Evolutionary conservation across 64 coral and sea anemone species (phyloP), one percentile per base, ranked within the genome.

Genomic region (Stylophora pistillata): DNA sequence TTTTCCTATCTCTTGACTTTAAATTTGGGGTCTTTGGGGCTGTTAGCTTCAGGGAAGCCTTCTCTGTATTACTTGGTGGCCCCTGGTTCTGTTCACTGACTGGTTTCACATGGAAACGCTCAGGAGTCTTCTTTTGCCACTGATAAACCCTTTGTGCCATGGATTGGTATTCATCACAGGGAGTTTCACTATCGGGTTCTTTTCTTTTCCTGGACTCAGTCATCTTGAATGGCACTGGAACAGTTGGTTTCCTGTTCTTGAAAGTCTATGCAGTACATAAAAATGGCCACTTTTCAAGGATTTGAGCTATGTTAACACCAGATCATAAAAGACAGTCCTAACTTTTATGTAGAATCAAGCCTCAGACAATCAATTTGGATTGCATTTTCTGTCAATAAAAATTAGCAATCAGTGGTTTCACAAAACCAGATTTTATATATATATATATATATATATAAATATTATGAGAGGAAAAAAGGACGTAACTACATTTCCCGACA

Each of bases 161-260:
- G 13, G 93, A 90, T 33, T 89, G 74, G 53, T 81, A 94, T 4
- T 82, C 61, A 15, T 78, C 93, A 34, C 74, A 73, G 13, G 72
- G 56, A 21, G 72, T 90, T 9, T 84, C 59, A 58, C 29, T 83
- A 13, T 94, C 93, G 59, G 81, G 70, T 14, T 34, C 55, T 25
- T 94, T 94, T 0, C 93, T 74, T 52, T 94, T 94, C 20, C 64
- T 78, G 55, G 81, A 69, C 64, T 88, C 76, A 65, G 79, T 75
- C 21, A 99, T 90, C 10, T 93, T 89, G 84, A 99, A 99, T 57
- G 97, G 97, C 23, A 90, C 74, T 63, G 93, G 97, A 41, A 89
- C 70, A 21, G 97, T 99, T 26, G 85, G 81, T 66, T 82, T 83
- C 53, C 78, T 90, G 73, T 88, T 93, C 56, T 95, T 95, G 59